Base-by-base conservation (phyloP, 92 coral and sea anemone species). In the Siderastrea siderea region DNA sequence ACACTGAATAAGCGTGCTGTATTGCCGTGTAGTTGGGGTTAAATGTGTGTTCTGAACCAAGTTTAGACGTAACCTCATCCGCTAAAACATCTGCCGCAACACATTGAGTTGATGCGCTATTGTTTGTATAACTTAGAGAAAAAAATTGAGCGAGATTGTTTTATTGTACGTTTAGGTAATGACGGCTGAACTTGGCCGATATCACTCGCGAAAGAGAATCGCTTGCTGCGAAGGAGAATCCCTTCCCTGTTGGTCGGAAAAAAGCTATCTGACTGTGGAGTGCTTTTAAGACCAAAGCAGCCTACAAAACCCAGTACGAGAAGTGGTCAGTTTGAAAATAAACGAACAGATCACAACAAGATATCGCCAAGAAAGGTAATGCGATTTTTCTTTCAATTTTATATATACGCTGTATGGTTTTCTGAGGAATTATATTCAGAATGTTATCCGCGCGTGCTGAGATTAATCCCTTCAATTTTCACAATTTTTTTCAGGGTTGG, bases 51-150 rank as follows among this genome's bases (percentile, higher is more conserved):
- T 68, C 38, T 26, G 38, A 26, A 0, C 78, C 47, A 12, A 70
- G 57, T 73, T 74, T 48, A 53, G 38, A 74, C 26, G 47, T 59
- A 82, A 45, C 72, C 44, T 51, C 16, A 53, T 12, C 51, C 6
- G 12, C 16, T 54, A 13, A 77, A 84, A 84, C 87, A 84, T 84
- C 87, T 84, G 87, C 87, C 71, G 3, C 51, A 16, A 26, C 66
- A 83, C 80, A 74, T 17, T 83, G 68, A 72, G 62, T 19, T 72
- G 71, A 71, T 60, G 77, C 13, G 80, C 81, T 73, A 59, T 61
- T 84, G 87, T 84, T 84, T 64, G 71, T 63, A 65, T 62, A 72
- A 62, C 78, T 82, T 48, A 49, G 46, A 15, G 58, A 54, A 74
- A 74, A 49, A 74, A 62, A 16, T 57, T 71, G 58, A 58, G 87